phyloP scores from a whole-genome alignment of 2,113 vertebrate genomes.

The Zapus hudsonius region DNA sequence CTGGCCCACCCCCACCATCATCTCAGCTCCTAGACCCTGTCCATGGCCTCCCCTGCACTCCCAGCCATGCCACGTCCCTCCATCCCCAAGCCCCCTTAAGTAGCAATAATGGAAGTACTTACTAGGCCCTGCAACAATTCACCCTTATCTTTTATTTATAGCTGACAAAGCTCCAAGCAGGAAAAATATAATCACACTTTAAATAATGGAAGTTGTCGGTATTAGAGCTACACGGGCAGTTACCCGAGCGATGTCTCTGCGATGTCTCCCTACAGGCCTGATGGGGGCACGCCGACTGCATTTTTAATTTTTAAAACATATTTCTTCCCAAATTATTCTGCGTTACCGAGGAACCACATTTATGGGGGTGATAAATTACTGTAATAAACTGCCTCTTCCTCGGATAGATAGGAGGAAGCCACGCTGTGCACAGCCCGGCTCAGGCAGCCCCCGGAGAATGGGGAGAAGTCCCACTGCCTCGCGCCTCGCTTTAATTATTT shows the following conservation, averaged over 20 bases:
- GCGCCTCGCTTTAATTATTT: slow-evolving; percentile 88
- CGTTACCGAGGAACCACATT: slow-evolving; percentile 90
- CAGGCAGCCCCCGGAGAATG: slow-evolving; percentile 84
- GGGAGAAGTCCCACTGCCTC: slow-evolving; percentile 80
- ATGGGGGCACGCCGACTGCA: slow-evolving; percentile 89
- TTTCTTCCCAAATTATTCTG: slow-evolving; percentile 95
- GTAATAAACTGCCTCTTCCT: slow-evolving; percentile 93
- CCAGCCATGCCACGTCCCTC: slow-evolving; percentile 30
- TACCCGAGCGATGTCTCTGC: slow-evolving; percentile 91
- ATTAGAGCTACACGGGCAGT: slow-evolving; percentile 90
- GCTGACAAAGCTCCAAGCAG: slow-evolving; percentile 94
- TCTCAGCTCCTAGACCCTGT: background rate
- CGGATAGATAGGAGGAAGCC: slow-evolving; percentile 85
- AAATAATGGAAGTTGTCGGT: slow-evolving; percentile 93
- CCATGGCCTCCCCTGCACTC: slow-evolving; percentile 3
- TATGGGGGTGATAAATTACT: slow-evolving; percentile 99
- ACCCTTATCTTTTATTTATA: slow-evolving; percentile 98
- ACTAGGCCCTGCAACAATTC: slow-evolving; percentile 90
- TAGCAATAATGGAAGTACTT: slow-evolving; percentile 97
- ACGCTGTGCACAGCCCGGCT: slow-evolving; percentile 82
- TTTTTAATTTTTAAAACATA: slow-evolving; percentile 98
- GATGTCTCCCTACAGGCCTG: slow-evolving; percentile 93
- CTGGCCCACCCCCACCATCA: background rate
- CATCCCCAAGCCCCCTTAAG: slow-evolving; percentile 85
- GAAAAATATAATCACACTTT: slow-evolving; percentile 95